Base-by-base conservation (phyloP, 2,113 vertebrate species). In the Istiophorus platypterus region DNA sequence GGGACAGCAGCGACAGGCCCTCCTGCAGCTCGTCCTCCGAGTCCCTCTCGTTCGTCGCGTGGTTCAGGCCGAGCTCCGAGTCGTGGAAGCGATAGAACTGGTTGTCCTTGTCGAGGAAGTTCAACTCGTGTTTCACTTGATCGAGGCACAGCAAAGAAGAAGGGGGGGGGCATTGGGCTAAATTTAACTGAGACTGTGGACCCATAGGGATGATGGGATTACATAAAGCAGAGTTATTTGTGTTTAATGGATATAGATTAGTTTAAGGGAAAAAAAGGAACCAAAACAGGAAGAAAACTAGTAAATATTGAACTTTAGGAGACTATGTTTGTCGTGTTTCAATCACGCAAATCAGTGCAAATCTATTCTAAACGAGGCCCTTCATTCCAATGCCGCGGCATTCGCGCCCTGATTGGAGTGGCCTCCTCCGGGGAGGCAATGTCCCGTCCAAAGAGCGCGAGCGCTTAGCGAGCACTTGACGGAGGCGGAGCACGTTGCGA, bases 21-120 rank as follows among this genome's bases (percentile, higher is more conserved):
- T 99, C 97, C 29, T 95, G 95, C 22, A 99, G 91, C 86, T 99
- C 98, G n/a, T 99, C 97, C 0, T 96, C 95, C 0, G 86, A 89
- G 42, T 96, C 95, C 15, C 86, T 95, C 62, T 93, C 95, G 0
- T 94, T 94, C 0, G 75, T n/a, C 0, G 76, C 4, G 3, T 92
- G 76, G 87, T 94, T 95, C 0, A 92, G 83, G 66, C 90, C 91
- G 0, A 89, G 93, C 84, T 97, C 95, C 0, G 91, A 86, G 78
- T 96, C 95, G 0, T 94, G 91, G 34, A 99, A 98, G n/a, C 96
- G 96, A 39, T 97, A 99, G 87, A 99, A 99, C 74, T 99, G 97
- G 2, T 95, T 93, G 7, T 99, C 97, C 87, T 96, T 97, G 92
- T 99, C 98, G 67, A 96, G 96, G 93, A 99, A 98, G 90, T 97